Base-by-base conservation (phyloP, 1,140 invertebrate species). In the Delia radicum region DNA sequence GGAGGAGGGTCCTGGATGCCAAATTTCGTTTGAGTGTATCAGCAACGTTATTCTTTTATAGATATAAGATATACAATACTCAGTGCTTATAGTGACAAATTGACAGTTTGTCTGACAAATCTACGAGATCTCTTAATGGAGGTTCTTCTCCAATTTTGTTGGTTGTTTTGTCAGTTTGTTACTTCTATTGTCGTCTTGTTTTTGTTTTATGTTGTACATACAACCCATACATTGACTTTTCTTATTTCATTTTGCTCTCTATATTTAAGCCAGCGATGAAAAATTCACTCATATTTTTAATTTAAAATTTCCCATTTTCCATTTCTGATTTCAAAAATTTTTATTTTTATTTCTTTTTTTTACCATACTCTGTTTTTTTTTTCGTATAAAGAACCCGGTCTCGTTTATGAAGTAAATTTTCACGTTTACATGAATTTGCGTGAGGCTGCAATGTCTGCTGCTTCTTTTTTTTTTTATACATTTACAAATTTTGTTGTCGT, bases 221-320 rank as follows among this genome's bases (percentile, higher is more conserved):
- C n/a, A n/a, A n/a, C n/a, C n/a, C n/a, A 72, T 83, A 83, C 82
- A 81, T 83, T 83, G 82, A 83, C 82, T 83, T 83, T 82, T 83
- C 82, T 78, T 77, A 80, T 82, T 82, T 79, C 79, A 80, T 81
- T 83, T 81, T 83, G 80, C 29, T 83, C 80, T 83, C 81, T 83
- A 79, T 80, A 81, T 83, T 83, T 79, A 80, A 74, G 31, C 33
- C 33, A 7, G 7, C 33, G 13, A 33, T 33, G 33, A 7, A 33
- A 33, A 10, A 10, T 33, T 10, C 33, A 33, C 13, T 10, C 33
- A 33, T 33, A 33, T 10, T 12, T 7, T 33, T 12, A 10, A 12
- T 33, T 33, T 33, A 12, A 10, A 33, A 10, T 33, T 33, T 12
- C 33, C n/a, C 15, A 15, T n/a, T 18, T n/a, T 18, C 46, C 6